A percentile compares a stretch with the other conserved stretches of the same genome.
Evolutionary conservation across 2,888 invertebrate genomes (phyloP).

Genomic region (Nasonia oneida): DNA sequence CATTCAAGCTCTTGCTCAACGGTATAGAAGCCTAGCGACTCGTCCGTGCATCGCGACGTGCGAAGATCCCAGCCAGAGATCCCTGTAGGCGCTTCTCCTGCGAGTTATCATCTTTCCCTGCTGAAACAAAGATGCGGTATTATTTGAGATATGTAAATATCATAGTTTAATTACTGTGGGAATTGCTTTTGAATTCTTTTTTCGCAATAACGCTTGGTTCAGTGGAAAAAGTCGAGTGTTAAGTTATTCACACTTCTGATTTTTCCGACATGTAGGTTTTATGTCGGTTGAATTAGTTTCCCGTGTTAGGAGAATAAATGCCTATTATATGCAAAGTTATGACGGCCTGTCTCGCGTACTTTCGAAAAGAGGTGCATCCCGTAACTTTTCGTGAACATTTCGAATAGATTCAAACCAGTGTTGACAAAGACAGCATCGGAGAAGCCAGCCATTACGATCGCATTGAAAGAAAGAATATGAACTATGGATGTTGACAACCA

Average conservation of each 20-base stretch:
- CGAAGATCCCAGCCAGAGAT: conserved; percentile 21
- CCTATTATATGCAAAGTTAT: background rate
- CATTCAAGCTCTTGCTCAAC: background rate
- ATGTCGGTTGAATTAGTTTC: background rate
- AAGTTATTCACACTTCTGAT: background rate
- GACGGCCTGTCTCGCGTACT: no score
- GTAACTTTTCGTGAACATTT: background rate
- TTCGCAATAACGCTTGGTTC: background rate
- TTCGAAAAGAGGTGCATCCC: background rate
- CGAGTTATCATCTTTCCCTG: background rate
- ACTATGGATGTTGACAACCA: background rate
- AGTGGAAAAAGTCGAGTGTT: background rate
- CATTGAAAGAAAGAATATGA: background rate
- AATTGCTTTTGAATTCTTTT: background rate
- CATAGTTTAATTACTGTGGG: background rate
- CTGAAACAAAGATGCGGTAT: background rate
- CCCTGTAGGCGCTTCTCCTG: background rate
- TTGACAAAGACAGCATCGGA: background rate
- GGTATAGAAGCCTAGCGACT: background rate
- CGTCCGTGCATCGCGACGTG: background rate
- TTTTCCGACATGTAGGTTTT: background rate
- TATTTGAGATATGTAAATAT: conserved; percentile 4
- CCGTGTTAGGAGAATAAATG: background rate
- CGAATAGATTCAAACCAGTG: background rate
- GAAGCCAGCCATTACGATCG: no score